These are phyloP conservation scores for Petrolisthes cinctipes DNA, from an alignment of 2,888 invertebrate species.

Conservation along the genomic window DNA sequence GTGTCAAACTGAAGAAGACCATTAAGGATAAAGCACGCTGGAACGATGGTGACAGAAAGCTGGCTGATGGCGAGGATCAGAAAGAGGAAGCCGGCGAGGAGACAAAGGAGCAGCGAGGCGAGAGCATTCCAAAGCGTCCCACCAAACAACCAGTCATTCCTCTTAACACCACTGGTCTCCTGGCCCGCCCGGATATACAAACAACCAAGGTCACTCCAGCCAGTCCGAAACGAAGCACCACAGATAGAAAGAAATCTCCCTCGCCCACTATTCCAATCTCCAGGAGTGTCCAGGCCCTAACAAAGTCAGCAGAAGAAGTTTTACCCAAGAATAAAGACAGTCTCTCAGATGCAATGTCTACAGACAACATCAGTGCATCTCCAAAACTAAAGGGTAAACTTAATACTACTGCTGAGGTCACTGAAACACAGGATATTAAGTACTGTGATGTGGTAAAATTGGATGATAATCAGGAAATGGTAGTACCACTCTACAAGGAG, in stretches of 20 bases:
- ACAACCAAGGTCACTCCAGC: constrained; percentile 2
- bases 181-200: constrained; percentile 2
- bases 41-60: neutral
- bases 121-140: constrained; percentile 1
- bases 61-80: neutral
- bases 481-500: neutral
- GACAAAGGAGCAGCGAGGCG: neutral
- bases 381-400: neutral
- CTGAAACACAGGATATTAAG: constrained; percentile 20
- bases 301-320: constrained; percentile 35
- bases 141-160: constrained; percentile 48
- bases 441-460: constrained; percentile 17
- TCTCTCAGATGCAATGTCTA: neutral
- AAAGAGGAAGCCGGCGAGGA: neutral
- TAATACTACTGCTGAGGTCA: neutral
- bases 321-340: neutral
- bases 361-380: neutral
- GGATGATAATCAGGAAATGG: neutral
- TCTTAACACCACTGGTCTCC: constrained; percentile 38
- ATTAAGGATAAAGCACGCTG: neutral
- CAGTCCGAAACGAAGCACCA: constrained; percentile 4
- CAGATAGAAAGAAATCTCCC: constrained; percentile 55
- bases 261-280: constrained; percentile 63
- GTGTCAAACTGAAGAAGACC: constrained; percentile 43
- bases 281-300: constrained; percentile 50